Evolutionary conservation across 1,140 invertebrate species (phyloP).

Genomic region (Fopius arisanus): DNA sequence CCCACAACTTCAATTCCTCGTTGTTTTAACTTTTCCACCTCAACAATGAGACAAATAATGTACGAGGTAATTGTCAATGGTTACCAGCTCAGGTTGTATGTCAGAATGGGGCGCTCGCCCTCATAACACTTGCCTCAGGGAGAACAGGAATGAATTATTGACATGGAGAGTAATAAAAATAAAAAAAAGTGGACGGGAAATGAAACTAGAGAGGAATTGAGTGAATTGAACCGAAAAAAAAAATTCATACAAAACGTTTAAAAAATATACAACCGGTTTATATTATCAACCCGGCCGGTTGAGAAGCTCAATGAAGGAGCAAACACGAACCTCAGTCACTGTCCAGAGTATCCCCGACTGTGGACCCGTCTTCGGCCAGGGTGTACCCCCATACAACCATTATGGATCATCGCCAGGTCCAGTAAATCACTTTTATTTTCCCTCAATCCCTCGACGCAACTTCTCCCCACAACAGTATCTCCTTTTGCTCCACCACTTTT

Average conservation of each 20-base stretch:
- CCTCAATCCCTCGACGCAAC: not conserved
- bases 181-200: not conserved
- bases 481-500: not conserved
- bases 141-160: not conserved
- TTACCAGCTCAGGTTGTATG: not conserved
- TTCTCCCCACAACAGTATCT: not conserved
- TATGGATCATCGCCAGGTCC: constrained; percentile 35
- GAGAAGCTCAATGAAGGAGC: constrained; percentile 20
- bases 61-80: not conserved
- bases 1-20: not conserved
- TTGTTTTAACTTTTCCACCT: not conserved
- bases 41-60: no score
- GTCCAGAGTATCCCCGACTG: constrained; percentile 31
- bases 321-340: constrained; percentile 37
- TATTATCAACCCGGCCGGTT: constrained; percentile 29
- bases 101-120: constrained; percentile 7
- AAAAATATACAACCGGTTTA: constrained; percentile 3
- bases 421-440: constrained; percentile 21
- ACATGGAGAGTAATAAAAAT: not conserved
- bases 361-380: constrained; percentile 28
- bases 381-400: constrained; percentile 38
- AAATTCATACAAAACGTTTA: not conserved
- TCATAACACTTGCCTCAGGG: not conserved
- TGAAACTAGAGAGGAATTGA: not conserved
- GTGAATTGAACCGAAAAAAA: not conserved